Conservation (phyloP, 2,797 vertebrate genomes). For the Poecile montanus region DNA sequence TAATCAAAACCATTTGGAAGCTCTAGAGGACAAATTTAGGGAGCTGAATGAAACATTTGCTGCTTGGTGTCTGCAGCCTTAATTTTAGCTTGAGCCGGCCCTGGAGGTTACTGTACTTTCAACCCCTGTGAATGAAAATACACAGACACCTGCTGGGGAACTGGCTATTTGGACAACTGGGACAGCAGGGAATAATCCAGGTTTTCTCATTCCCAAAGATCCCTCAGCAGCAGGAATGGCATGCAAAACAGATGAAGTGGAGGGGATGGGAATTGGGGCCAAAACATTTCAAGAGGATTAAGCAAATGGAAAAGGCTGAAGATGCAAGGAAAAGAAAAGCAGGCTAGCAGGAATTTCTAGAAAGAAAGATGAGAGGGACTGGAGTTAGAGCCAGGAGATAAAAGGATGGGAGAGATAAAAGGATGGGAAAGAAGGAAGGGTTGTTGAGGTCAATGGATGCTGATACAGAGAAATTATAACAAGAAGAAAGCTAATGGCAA, state of each 20-base stretch:
- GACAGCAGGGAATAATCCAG: neutral
- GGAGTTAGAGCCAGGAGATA: neutral
- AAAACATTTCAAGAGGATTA: constrained; percentile 9
- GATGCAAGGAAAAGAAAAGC: neutral
- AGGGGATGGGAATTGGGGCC: neutral
- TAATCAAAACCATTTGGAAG: constrained; percentile 40
- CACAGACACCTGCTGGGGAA: neutral
- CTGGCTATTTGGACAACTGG: neutral
- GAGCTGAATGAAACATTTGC: constrained; percentile 18
- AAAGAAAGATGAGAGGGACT: constrained; percentile 14
- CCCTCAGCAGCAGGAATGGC: neutral
- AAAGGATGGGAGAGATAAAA: neutral
- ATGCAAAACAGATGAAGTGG: neutral
- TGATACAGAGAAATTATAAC: neutral
- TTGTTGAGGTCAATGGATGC: constrained; percentile 21
- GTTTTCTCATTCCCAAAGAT: neutral
- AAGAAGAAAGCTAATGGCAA: neutral
- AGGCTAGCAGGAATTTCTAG: constrained; percentile 15
- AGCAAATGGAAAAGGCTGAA: neutral
- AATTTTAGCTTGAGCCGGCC: constrained; percentile 10
- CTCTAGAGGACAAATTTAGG: neutral
- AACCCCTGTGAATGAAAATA: neutral
- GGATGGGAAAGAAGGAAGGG: neutral
- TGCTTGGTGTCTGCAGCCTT: neutral
- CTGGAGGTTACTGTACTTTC: constrained; percentile 17